A percentile compares a stretch with the other conserved stretches of the same genome.
These are phyloP conservation scores for Tenthredo mesomela DNA, from an alignment of 2,888 invertebrate species.

Conservation along the genomic window DNA sequence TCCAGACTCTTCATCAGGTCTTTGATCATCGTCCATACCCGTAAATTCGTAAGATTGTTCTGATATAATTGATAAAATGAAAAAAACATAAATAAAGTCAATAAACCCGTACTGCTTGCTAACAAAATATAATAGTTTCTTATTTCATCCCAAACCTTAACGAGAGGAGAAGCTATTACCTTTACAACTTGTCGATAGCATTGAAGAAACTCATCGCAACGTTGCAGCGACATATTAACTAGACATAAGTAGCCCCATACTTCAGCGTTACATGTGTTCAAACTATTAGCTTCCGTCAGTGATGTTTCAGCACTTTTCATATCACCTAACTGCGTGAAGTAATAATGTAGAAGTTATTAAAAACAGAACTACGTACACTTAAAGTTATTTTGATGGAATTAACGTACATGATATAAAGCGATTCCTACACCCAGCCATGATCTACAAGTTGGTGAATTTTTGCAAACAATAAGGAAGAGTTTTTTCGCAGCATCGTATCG, in stretches of 20 bases:
- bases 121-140: conserved; percentile 32
- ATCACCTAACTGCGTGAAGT: conserved; percentile 58
- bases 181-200: conserved; percentile 68
- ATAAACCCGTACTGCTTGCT: conserved; percentile 58
- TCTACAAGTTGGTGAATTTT: conserved; percentile 61
- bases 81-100: conserved; percentile 61
- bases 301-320: conserved; percentile 66
- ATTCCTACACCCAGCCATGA: conserved; percentile 70
- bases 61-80: conserved; percentile 61
- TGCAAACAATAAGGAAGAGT: conserved; percentile 63
- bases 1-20: conserved; percentile 64
- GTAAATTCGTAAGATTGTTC: conserved; percentile 69
- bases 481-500: conserved; percentile 63
- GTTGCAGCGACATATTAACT: conserved; percentile 65
- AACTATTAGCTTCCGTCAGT: conserved; percentile 67
- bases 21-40: conserved; percentile 69
- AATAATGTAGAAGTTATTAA: not conserved
- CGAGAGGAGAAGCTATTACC: conserved; percentile 52
- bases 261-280: conserved; percentile 64
- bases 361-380: not conserved
- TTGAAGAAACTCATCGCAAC: conserved; percentile 68
- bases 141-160: conserved; percentile 19
- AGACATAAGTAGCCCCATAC: conserved; percentile 70
- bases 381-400: not conserved
- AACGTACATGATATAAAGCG: conserved; percentile 64